These are phyloP conservation scores for Beroe forskalii DNA, from an alignment of 37 sponge, comb jelly and placozoan genomes.

Conservation along the genomic window DNA sequence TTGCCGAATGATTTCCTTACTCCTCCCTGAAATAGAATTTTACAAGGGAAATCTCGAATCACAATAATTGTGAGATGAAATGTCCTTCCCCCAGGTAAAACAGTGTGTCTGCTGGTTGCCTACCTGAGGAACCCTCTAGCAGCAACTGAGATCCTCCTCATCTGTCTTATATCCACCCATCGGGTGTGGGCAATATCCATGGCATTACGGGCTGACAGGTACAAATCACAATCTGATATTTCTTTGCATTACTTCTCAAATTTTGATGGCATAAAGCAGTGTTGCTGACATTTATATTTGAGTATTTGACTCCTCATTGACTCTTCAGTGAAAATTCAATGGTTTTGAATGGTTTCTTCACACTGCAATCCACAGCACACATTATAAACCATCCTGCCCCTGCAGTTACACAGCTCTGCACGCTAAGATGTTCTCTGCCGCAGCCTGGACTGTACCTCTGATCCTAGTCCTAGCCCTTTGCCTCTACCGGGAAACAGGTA, in stretches of 20 bases:
- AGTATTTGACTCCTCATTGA: too few relatives aligned
- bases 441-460: neutral
- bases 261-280: too few relatives aligned
- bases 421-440: neutral
- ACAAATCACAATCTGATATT: too few relatives aligned
- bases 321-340: too few relatives aligned
- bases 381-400: too few relatives aligned
- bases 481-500: neutral
- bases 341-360: too few relatives aligned
- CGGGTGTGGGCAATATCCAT: neutral
- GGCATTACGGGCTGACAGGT: neutral
- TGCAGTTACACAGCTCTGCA: neutral
- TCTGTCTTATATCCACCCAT: slow-evolving; percentile 25
- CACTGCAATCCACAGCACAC: too few relatives aligned
- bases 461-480: neutral
- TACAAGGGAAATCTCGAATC: too few relatives aligned
- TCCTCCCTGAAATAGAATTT: too few relatives aligned
- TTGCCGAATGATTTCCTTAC: neutral
- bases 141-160: slow-evolving; percentile 37
- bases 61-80: too few relatives aligned
- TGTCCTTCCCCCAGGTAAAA: neutral
- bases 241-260: too few relatives aligned
- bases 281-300: too few relatives aligned
- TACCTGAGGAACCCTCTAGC: slow-evolving; percentile 54
- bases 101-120: slow-evolving; percentile 1